Base-by-base conservation (phyloP, 2,888 invertebrate genomes). In the Drosophila algonquin region DNA sequence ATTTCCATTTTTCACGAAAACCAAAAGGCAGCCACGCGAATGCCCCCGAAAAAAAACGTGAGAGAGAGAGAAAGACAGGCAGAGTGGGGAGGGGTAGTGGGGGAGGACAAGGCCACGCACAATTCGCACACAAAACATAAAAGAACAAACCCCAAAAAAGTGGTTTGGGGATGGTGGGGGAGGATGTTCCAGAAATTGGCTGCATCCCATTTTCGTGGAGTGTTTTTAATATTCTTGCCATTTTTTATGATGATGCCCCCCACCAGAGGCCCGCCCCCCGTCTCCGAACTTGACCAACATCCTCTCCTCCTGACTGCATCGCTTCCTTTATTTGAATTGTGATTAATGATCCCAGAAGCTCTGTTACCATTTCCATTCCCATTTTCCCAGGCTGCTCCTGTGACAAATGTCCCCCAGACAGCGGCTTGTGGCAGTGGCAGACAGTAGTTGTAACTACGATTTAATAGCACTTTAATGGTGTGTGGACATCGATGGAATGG, bases 1-100 rank as follows among this genome's bases (percentile, higher is more conserved):
- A 90, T 90, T 90, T 91, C 91, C 90, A 90, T 90, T 90, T 91
- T 90, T 91, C 91, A 90, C 84, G 79, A 81, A 73, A 82, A 78
- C 79, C 67, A 18, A 79, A 81, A 85, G 70, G 78, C 89, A 82
- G 76, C 83, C 81, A 88, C 81, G 83, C 86, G 86, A 82, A 54
- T 56, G 64, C 55, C 35, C 55, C 63, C 54, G 24, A 56, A 54
- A 62, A 57, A 75, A 77, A 81, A 70, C 69, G 61, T 45, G 16
- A 45, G 59, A 55, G 71, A 73, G 55, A 67, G n/a, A 45, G 59
- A 55, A 69, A 73, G 55, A 67, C 46, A 54, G 60, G 64, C 24
- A 52, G 2, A 16, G 21, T 24, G 24, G 44, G 40, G 21, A 40
- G 18, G 40, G 9, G 62, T 7, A 24, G 5, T 24, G 14, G 40